phyloP scores from a whole-genome alignment of 2,888 invertebrate genomes.

The Scrobipalpa costella region DNA sequence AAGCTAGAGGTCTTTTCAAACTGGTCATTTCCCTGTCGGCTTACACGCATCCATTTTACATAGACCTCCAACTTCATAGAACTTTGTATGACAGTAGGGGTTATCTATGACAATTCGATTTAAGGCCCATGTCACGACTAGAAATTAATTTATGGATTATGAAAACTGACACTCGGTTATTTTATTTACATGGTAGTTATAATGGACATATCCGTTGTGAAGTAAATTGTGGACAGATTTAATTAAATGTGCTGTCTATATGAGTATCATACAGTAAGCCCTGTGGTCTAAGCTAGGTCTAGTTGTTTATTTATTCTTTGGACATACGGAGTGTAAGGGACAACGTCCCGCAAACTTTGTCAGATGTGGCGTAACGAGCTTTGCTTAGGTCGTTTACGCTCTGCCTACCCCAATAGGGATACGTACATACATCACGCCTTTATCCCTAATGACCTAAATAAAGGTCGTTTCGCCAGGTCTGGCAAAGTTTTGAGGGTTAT shows the following conservation, averaged over 20 bases:
- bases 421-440: no score
- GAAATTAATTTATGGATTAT: slow-evolving; percentile 14
- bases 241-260: slow-evolving; percentile 1
- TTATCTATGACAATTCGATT: not conserved
- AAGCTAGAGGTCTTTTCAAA: not conserved
- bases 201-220: slow-evolving; percentile 12
- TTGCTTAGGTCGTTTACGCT: no score
- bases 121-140: not conserved
- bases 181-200: slow-evolving; percentile 13
- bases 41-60: not conserved
- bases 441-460: no score
- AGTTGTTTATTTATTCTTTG: no score
- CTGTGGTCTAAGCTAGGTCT: no score
- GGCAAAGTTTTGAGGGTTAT: no score
- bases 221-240: slow-evolving; percentile 8
- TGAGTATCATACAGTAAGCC: not conserved
- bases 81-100: not conserved
- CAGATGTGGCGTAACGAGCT: no score
- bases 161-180: slow-evolving; percentile 3
- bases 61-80: not conserved
- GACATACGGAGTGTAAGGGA: no score
- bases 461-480: no score
- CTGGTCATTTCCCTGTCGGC: not conserved
- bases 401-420: no score
- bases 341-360: no score